Evolutionary conservation across 2,797 vertebrate species (phyloP).

Genomic region (Natrix natrix): DNA sequence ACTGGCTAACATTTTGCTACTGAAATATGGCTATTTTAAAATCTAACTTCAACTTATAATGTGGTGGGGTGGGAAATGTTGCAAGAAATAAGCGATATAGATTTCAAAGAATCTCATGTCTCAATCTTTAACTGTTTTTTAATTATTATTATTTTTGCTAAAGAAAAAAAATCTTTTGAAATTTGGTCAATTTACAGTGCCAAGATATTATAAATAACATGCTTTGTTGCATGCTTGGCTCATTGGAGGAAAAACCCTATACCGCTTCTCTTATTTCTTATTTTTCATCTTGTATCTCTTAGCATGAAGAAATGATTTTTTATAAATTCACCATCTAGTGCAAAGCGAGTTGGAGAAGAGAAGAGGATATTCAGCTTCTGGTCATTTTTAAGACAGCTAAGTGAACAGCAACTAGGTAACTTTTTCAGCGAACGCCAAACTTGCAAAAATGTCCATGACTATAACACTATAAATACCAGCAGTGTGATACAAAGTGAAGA

Average conservation of each 20-base stretch:
- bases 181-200: neutral
- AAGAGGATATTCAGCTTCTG: neutral
- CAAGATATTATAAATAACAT: neutral
- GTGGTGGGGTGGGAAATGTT: neutral
- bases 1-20: neutral
- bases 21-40: neutral
- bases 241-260: neutral
- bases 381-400: neutral
- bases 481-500: neutral
- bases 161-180: neutral
- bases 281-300: neutral
- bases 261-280: neutral
- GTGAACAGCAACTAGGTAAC: neutral
- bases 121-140: neutral
- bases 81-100: neutral
- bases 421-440: neutral
- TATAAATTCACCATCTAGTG: neutral
- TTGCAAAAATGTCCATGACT: neutral
- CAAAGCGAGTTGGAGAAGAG: neutral
- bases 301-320: neutral
- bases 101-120: neutral
- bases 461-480: neutral
- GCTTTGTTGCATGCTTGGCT: neutral
- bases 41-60: neutral
- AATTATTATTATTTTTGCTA: neutral